These are phyloP conservation scores for Cacoxenus indagator DNA, from an alignment of 2,888 invertebrate species.

Conservation along the genomic window DNA sequence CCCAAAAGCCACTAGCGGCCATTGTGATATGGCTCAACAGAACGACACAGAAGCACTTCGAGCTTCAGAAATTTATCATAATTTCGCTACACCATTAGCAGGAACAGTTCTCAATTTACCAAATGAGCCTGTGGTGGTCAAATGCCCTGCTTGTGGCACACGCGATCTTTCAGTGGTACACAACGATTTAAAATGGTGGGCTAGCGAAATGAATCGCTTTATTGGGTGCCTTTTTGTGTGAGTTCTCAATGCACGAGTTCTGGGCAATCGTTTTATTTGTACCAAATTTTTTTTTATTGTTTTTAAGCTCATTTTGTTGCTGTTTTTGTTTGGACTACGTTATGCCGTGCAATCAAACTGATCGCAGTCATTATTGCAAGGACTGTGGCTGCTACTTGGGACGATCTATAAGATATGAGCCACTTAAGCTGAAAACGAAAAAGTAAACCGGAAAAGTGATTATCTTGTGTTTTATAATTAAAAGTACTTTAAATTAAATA, in stretches of 20 bases:
- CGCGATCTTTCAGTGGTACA: constrained; percentile 56
- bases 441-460: not conserved
- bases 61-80: constrained; percentile 59
- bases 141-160: constrained; percentile 65
- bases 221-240: constrained; percentile 66
- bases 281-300: constrained; percentile 5
- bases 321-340: constrained; percentile 62
- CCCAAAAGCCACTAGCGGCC: constrained; percentile 33
- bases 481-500: too few relatives aligned
- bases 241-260: constrained; percentile 28
- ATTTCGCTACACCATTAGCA: constrained; percentile 65
- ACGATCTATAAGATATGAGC: constrained; percentile 59
- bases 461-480: not conserved
- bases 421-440: constrained; percentile 46
- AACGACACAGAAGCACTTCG: constrained; percentile 33
- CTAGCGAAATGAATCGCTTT: constrained; percentile 60
- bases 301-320: constrained; percentile 59
- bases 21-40: too few relatives aligned
- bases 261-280: not conserved
- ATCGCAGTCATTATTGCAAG: constrained; percentile 68
- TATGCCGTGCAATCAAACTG: constrained; percentile 64
- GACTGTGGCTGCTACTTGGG: constrained; percentile 69
- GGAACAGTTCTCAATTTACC: constrained; percentile 66
- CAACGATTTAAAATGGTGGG: constrained; percentile 67
- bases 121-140: constrained; percentile 54